These are phyloP conservation scores for Campylorhamphus procurvoides DNA, from an alignment of 2,113 vertebrate genomes.

Conservation along the genomic window DNA sequence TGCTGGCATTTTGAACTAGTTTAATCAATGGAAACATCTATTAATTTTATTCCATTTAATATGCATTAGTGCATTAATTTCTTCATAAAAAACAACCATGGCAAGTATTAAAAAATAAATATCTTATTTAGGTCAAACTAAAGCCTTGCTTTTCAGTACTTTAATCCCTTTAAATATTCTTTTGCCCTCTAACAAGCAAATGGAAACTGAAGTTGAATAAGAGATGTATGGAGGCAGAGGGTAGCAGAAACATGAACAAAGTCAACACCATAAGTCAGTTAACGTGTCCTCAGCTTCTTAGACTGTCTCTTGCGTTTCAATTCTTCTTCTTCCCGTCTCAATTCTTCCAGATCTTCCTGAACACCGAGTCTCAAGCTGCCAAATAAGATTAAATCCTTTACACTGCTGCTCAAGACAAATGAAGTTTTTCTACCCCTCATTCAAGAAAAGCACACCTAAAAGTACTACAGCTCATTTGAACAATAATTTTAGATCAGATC, in stretches of 20 bases:
- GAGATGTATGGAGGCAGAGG: slow-evolving; percentile 47
- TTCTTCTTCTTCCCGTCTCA: slow-evolving; percentile 86
- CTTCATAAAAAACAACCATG: slow-evolving; percentile 63
- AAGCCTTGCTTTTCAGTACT: slow-evolving; percentile 63
- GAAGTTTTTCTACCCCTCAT: neutral
- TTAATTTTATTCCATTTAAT: slow-evolving; percentile 47
- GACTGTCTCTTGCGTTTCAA: slow-evolving; percentile 74
- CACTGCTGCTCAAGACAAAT: neutral
- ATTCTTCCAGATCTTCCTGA: slow-evolving; percentile 89
- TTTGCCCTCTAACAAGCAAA: slow-evolving; percentile 63
- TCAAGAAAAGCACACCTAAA: neutral
- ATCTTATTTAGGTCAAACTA: slow-evolving; percentile 67
- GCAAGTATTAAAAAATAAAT: slow-evolving; percentile 73
- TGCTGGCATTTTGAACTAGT: slow-evolving; percentile 71
- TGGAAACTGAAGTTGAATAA: slow-evolving; percentile 60
- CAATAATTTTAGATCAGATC: neutral
- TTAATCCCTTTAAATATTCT: slow-evolving; percentile 62
- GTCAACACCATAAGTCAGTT: slow-evolving; percentile 12
- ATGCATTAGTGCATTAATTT: slow-evolving; percentile 71
- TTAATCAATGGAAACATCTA: slow-evolving; percentile 56
- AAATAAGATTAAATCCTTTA: slow-evolving; percentile 41
- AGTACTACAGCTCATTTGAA: neutral
- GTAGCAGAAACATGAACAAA: slow-evolving; percentile 46
- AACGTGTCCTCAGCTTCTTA: slow-evolving; percentile 83
- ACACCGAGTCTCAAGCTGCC: slow-evolving; percentile 87